Evolutionary conservation across 53 echinoderm and acorn worm genomes (phyloP).

Genomic region (Echinarachnius parma): DNA sequence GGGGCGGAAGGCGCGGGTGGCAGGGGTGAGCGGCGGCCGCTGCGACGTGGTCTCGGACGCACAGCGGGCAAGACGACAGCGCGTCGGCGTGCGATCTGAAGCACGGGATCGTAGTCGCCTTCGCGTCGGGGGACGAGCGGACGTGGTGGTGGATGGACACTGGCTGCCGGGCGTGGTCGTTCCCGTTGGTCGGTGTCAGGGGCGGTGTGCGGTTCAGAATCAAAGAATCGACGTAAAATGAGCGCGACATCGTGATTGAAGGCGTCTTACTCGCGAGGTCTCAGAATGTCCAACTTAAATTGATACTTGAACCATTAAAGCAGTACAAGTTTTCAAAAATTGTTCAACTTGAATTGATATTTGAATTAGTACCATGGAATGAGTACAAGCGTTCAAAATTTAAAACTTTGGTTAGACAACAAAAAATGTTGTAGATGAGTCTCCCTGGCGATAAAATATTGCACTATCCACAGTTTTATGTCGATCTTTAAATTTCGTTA

Average conservation of each 20-base stretch:
- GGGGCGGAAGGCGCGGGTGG: conserved; percentile 55
- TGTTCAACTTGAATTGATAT: no score
- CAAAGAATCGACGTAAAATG: conserved; percentile 97
- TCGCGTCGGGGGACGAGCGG: conserved; percentile 56
- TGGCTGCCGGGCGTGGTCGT: conserved; percentile 55
- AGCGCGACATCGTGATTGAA: conserved; percentile 76
- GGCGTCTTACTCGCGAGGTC: no score
- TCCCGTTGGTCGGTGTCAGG: conserved; percentile 47
- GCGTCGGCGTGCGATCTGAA: conserved; percentile 74
- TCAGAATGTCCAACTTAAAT: no score
- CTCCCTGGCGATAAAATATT: no score
- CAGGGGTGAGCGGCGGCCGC: conserved; percentile 54
- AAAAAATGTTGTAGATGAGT: no score
- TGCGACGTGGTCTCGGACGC: conserved; percentile 64
- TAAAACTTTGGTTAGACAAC: no score
- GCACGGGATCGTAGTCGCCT: conserved; percentile 48
- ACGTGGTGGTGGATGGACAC: conserved; percentile 60
- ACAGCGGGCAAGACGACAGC: conserved; percentile 68
- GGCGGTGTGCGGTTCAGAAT: conserved; percentile 85
- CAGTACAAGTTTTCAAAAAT: no score
- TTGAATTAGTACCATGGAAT: no score
- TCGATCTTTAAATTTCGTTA: no score
- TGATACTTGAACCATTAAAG: no score
- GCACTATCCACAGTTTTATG: no score
- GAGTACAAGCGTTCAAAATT: no score